A percentile compares a stretch with the other conserved stretches of the same genome.
These are phyloP conservation scores for Drosophila macrospina DNA, from an alignment of 2,888 invertebrate species.

Conservation along the genomic window DNA sequence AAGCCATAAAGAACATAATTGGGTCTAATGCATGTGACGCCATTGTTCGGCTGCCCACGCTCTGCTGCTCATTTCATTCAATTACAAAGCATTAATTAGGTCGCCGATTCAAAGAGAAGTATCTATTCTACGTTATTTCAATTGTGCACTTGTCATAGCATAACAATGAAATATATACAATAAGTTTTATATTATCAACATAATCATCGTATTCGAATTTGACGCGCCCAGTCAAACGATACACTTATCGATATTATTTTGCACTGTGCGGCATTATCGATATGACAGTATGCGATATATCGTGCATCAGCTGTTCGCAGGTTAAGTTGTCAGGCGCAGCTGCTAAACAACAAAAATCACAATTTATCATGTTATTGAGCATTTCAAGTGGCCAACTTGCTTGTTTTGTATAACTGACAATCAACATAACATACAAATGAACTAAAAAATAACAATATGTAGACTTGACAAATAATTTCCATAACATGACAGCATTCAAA, in stretches of 20 bases:
- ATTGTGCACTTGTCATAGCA: not conserved
- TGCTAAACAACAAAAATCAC: constrained; percentile 2
- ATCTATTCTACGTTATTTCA: not conserved
- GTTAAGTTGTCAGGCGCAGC: constrained; percentile 8
- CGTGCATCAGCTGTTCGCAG: constrained; percentile 29
- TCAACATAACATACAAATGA: not conserved
- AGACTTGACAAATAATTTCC: not conserved
- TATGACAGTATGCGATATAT: not conserved
- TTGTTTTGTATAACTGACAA: not conserved
- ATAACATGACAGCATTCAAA: not conserved
- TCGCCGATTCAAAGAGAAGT: not conserved
- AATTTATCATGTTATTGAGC: not conserved
- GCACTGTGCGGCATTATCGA: constrained; percentile 4
- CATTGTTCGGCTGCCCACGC: constrained; percentile 22
- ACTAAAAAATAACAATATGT: not conserved
- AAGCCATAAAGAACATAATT: constrained; percentile 36
- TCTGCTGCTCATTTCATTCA: constrained; percentile 17
- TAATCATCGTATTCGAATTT: no score
- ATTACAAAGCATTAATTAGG: constrained; percentile 10
- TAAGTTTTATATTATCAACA: no score
- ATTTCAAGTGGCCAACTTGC: not conserved
- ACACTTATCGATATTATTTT: not conserved
- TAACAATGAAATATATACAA: not conserved
- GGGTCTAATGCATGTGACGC: constrained; percentile 39
- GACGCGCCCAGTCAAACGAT: not conserved